A percentile compares a stretch with the other conserved stretches of the same genome.
Evolutionary conservation across 1,140 invertebrate species (phyloP).

Genomic region (Sinella curviseta): DNA sequence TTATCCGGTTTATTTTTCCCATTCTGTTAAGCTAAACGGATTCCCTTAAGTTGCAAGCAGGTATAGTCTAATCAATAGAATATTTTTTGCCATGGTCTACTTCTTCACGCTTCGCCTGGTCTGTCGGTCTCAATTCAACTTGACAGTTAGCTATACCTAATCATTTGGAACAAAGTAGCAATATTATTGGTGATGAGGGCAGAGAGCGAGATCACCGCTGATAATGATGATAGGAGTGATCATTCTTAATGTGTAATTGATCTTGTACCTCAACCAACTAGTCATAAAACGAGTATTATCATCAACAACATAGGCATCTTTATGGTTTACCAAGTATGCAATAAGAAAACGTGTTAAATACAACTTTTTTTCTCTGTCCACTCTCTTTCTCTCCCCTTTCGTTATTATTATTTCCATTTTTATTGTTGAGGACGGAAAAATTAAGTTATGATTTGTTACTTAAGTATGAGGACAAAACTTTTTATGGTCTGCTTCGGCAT

Average conservation of each 20-base stretch:
- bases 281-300: too few relatives aligned
- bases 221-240: background rate
- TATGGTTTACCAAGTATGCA: too few relatives aligned
- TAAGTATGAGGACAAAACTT: background rate
- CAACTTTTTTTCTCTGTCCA: background rate
- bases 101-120: background rate
- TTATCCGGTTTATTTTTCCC: background rate
- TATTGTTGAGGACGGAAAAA: background rate
- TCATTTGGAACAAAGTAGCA: background rate
- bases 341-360: background rate
- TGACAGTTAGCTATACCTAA: conserved; percentile 27
- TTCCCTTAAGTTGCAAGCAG: background rate
- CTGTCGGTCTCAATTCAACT: background rate
- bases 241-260: background rate
- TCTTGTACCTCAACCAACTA: too few relatives aligned
- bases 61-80: too few relatives aligned
- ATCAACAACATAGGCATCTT: too few relatives aligned
- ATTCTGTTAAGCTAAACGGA: background rate
- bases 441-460: background rate
- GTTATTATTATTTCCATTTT: background rate
- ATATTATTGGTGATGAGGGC: background rate
- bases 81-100: too few relatives aligned
- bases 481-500: background rate
- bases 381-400: background rate
- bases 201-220: background rate